A percentile compares a stretch with the other conserved stretches of the same genome.
Evolutionary conservation across 2,888 invertebrate genomes (phyloP).

Genomic region (Agrotis exclamationis): DNA sequence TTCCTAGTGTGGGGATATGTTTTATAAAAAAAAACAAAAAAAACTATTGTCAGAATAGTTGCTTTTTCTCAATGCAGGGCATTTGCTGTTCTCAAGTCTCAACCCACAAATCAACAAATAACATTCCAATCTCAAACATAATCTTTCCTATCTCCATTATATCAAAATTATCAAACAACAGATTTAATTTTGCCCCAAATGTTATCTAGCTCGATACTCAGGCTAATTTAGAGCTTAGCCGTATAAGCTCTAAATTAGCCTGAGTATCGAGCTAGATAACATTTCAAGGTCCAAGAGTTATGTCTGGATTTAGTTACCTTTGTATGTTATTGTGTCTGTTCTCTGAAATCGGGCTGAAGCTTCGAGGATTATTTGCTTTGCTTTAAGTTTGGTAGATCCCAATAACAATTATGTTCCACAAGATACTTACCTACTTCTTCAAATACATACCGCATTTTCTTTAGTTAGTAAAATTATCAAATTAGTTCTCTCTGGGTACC

Average conservation of each 20-base stretch:
- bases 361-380: constrained; percentile 25
- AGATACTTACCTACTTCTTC: too few relatives aligned
- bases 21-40: too few relatives aligned
- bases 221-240: constrained; percentile 52
- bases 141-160: constrained; percentile 23
- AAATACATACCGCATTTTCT: too few relatives aligned
- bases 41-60: too few relatives aligned
- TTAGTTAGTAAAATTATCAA: too few relatives aligned
- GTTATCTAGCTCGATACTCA: constrained; percentile 33
- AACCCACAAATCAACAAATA: neutral
- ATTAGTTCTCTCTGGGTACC: too few relatives aligned
- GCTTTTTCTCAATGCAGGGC: too few relatives aligned
- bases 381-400: neutral
- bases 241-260: too few relatives aligned
- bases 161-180: constrained; percentile 12
- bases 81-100: too few relatives aligned
- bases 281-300: constrained; percentile 6
- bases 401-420: too few relatives aligned
- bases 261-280: too few relatives aligned
- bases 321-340: constrained; percentile 35
- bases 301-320: constrained; percentile 36
- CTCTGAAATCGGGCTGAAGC: constrained; percentile 22
- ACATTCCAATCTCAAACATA: neutral
- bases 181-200: constrained; percentile 31
- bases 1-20: too few relatives aligned